Percentiles rank a stretch among this genome's conserved stretches.
Evolutionary conservation across 2,888 invertebrate species (phyloP).

Genomic region (Cybosia mesomella): DNA sequence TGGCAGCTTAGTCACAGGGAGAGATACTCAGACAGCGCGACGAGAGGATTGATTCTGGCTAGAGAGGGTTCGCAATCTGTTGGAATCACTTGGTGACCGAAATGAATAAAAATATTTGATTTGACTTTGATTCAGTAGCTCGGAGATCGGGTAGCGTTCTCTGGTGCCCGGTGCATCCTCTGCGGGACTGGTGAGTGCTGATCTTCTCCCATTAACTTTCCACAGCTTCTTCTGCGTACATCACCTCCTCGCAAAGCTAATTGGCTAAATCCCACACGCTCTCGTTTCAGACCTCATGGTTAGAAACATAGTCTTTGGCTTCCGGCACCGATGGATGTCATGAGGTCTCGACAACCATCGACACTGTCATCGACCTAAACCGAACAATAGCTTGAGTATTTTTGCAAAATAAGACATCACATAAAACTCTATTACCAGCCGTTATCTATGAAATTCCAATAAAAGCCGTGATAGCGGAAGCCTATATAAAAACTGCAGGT

Average conservation of each 20-base stretch:
- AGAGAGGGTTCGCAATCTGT: no score
- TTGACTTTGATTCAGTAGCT: no score
- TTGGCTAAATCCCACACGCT: background rate
- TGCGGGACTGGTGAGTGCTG: no score
- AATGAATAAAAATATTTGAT: no score
- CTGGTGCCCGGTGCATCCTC: no score
- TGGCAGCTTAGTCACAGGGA: no score
- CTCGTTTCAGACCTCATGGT: background rate
- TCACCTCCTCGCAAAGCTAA: background rate
- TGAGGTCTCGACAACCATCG: background rate
- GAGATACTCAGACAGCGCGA: no score
- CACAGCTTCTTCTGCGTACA: background rate
- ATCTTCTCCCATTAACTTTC: background rate
- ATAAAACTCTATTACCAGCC: constrained; percentile 33
- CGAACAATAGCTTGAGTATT: constrained; percentile 5
- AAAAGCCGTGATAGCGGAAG: constrained; percentile 47
- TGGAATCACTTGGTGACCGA: no score
- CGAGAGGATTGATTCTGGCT: no score
- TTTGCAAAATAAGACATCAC: constrained; percentile 7
- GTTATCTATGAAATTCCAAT: constrained; percentile 44
- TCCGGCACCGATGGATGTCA: background rate
- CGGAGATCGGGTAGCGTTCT: no score
- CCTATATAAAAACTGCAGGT: constrained; percentile 40
- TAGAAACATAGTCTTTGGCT: background rate
- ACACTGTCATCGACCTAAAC: constrained; percentile 8